Base-by-base conservation (phyloP, 2,888 invertebrate species). In the Cheilosia vulpina region DNA sequence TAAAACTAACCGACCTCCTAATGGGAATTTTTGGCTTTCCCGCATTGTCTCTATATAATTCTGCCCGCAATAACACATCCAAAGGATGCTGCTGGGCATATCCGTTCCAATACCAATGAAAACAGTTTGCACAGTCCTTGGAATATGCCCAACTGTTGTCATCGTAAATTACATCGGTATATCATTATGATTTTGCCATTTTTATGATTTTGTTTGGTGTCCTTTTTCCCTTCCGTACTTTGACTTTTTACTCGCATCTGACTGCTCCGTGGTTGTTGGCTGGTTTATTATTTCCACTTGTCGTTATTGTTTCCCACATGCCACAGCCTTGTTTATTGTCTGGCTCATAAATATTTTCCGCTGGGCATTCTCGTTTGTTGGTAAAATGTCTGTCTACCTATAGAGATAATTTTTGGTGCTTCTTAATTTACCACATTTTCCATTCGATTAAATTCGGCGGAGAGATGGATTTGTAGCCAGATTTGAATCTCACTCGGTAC, bases 131-230 rank as follows among this genome's bases (percentile, higher is more conserved):
- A 41, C 66, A 76, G 50, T 31, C 62, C 68, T 79, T 79, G 80
- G 79, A 84, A 65, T 71, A 71, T 71, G 79, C 84, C 83, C 84
- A 84, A 84, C 84, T 84, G 84, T 84, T 84, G 80, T 84, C 84
- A 76, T 76, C 79, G 75, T 84, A 84, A 84, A 84, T 84, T 65
- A 84, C 75, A 65, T 47, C 84, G 43, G 80, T 84, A 80, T 76
- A 84, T 84, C 80, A 84, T 84, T 84, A 84, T 80, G 80, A 71
- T 84, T 80, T 84, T 43, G 84, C 80, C 53, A 80, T 84, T 84
- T 84, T 79, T 75, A 76, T 60, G 50, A 80, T 80, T 75, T 80
- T 63, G 60, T 62, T 60, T 38, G 50, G 52, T 43, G 24, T 52
- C 47, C 52, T 4, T 9, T 31, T 11, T 7, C 27, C 45, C 34